phyloP scores from a whole-genome alignment of 2,113 vertebrate species.

The Nettapus auritus region DNA sequence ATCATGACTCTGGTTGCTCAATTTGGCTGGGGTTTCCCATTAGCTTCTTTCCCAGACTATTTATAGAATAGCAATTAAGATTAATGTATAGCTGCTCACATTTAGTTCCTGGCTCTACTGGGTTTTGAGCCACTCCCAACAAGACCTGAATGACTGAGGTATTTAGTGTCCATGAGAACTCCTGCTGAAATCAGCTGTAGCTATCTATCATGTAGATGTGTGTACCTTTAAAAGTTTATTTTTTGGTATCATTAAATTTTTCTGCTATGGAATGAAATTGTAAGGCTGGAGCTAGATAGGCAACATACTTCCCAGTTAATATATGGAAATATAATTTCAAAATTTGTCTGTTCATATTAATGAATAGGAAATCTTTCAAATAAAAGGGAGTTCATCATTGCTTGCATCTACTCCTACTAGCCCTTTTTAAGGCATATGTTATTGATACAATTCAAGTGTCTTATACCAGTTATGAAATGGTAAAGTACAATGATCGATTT shows the following conservation, averaged over 20 bases:
- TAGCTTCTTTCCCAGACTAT: conserved; percentile 54
- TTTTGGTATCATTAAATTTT: background rate
- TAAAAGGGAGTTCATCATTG: background rate
- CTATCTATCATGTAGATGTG: background rate
- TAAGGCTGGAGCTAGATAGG: background rate
- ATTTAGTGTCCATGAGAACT: conserved; percentile 28
- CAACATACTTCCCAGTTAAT: background rate
- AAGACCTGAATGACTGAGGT: conserved; percentile 11
- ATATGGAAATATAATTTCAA: background rate
- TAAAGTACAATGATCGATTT: background rate
- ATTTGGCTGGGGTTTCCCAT: conserved; percentile 38
- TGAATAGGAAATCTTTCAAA: background rate
- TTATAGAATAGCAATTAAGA: conserved; percentile 66
- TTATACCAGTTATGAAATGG: background rate
- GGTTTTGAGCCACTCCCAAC: conserved; percentile 56
- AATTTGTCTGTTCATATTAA: background rate
- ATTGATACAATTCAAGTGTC: rapidly evolving
- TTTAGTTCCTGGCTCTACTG: conserved; percentile 43
- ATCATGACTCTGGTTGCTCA: conserved; percentile 47
- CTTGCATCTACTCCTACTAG: background rate
- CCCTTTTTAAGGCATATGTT: background rate
- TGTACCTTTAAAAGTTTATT: background rate
- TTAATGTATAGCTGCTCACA: conserved; percentile 45
- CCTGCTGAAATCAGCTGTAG: conserved; percentile 29
- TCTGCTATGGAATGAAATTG: background rate